Conservation (phyloP, 2,113 vertebrate genomes). For the Gracilinanus agilis region DNA sequence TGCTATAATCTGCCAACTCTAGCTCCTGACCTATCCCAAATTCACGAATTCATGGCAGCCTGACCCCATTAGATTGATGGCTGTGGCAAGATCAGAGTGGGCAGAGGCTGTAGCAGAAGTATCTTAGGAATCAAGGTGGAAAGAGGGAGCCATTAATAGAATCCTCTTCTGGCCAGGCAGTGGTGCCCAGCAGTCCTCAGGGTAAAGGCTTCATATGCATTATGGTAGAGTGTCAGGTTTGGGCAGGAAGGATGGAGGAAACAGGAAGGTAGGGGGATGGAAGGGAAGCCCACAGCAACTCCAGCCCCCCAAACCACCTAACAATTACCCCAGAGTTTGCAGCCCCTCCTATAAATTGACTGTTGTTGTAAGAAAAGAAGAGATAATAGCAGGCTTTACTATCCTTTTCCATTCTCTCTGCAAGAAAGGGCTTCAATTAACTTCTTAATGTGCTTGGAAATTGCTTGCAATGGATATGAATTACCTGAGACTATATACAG, state of each 20-base stretch:
- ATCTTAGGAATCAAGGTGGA: neutral
- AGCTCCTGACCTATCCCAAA: neutral
- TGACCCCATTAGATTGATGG: neutral
- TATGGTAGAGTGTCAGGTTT: neutral
- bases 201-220: neutral
- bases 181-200: neutral
- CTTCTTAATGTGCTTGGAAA: slow-evolving; percentile 63
- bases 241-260: neutral
- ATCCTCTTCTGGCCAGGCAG: neutral
- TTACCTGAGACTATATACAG: slow-evolving; percentile 59
- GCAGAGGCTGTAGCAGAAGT: neutral
- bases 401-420: slow-evolving; percentile 49
- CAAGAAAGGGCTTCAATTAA: slow-evolving; percentile 71
- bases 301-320: slow-evolving; percentile 54
- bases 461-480: slow-evolving; percentile 18
- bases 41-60: neutral
- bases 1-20: neutral
- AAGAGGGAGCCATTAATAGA: neutral
- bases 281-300: neutral
- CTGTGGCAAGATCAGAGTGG: neutral
- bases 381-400: slow-evolving; percentile 74
- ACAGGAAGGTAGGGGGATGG: neutral
- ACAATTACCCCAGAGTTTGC: slow-evolving; percentile 29
- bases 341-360: slow-evolving; percentile 69
- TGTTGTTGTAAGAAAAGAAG: slow-evolving; percentile 55